Base-by-base conservation (phyloP, 1,140 invertebrate genomes). In the Dreissena polymorpha region DNA sequence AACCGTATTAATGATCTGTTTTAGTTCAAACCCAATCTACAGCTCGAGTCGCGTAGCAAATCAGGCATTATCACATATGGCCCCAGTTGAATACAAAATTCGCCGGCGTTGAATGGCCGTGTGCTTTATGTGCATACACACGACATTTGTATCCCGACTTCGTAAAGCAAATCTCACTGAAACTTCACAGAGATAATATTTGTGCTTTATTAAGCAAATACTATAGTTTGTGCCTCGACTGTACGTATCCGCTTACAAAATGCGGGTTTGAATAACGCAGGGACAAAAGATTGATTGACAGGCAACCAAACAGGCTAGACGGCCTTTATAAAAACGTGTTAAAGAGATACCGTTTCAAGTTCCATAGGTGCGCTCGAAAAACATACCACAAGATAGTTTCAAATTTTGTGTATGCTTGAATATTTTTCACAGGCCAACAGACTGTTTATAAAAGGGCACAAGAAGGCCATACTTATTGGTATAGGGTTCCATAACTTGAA, bases 201-300 rank as follows among this genome's bases (percentile, higher is more conserved):
- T 27, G 27, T 68, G 78, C 67, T 80, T 71, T 72, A 69, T 72
- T 80, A 72, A 55, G 65, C 78, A 80, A 80, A 80, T 72, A 80
- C 78, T 80, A 60, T 63, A 51, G 50, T 57, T 51, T 53, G 65
- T 23, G 78, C 50, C 78, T 80, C 68, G 21, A 27, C n/a, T 63
- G 57, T 64, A 16, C n/a, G 39, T 29, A 80, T 79, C 78, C 21
- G 29, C 39, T 80, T 80, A 70, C 78, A 72, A 72, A 71, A 51
- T n/a, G 23, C 6, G 12, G 57, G 68, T 29, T 80, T 21, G 57
- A 69, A 39, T 80, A 68, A 50, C 70, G 53, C 21, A 10, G 14
- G 8, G 7, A 80, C 78, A 80, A 80, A 57, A 70, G 27, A 63
- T 23, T 80, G 78, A 80, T 80, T 80, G 78, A 72, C 78, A 72